Evolutionary conservation across 2,113 vertebrate species (phyloP), one percentile per base, ranked within the genome.

Genomic region (Thamnaconus septentrionalis): DNA sequence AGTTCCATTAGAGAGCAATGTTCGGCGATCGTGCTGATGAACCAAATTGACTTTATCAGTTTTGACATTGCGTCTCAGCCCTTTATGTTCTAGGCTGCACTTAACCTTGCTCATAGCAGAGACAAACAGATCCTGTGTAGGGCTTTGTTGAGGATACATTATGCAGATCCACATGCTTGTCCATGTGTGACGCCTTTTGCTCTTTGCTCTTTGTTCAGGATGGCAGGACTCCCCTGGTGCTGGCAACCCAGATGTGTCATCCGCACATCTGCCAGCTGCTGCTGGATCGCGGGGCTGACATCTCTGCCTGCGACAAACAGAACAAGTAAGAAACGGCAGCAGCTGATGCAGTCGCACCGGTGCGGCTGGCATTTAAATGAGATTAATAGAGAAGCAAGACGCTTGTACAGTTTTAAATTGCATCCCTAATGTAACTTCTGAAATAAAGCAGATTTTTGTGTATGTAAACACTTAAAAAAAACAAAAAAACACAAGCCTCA

Each of bases 241-340:
- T 99, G 83, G 96, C 97, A 71, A 98, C 97, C 43, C 97, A 98
- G 85, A 97, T 98, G 95, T 98, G 96, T 64, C 95, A 94, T 73
- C 95, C 96, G 8, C 61, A 76, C 0, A 91, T 96, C 8, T 98
- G 97, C 75, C 94, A 97, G 80, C 90, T 98, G 73, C 92, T 99
- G 56, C 79, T 98, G 7, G 97, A 98, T 44, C 88, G 93, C 57
- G 95, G 96, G 4, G 95, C 96, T 0, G 94, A 99, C 6, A 84
- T 98, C 56, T 91, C 93, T 51, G 79, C 91, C 76, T 91, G 92
- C 67, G 97, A 99, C 92, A 98, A 97, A 71, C 97, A 98, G 68
- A 95, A 93, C 88, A 96, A 96, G 97, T 98, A 82, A 84, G 31
- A 59, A 6, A 6, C 10, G 18, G 18, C 41, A 7, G 53, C 12